A percentile compares a stretch with the other conserved stretches of the same genome.
These are phyloP conservation scores for Gallinago jamesoni DNA, from an alignment of 2,113 vertebrate genomes.

Conservation along the genomic window DNA sequence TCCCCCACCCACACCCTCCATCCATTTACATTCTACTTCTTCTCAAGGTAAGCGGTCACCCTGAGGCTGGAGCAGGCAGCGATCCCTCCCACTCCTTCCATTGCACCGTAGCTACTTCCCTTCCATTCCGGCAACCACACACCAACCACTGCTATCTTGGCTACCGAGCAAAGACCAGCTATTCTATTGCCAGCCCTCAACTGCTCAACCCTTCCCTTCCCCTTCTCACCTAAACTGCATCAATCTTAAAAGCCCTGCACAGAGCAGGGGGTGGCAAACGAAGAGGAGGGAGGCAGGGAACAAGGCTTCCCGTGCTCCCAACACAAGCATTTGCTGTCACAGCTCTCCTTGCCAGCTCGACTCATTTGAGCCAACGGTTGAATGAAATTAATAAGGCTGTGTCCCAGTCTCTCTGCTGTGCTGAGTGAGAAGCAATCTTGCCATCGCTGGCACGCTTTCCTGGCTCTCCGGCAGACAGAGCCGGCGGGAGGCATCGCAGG, in stretches of 20 bases:
- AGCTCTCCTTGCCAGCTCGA: constrained; percentile 2
- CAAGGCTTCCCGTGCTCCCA: background rate
- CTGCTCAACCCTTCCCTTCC: background rate
- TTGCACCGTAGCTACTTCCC: background rate
- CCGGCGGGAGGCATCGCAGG: background rate
- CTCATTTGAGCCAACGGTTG: background rate
- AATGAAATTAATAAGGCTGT: background rate
- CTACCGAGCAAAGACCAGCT: background rate
- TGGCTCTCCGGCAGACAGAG: background rate
- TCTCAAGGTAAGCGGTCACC: background rate
- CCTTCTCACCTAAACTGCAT: background rate
- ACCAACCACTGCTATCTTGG: background rate
- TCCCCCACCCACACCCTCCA: background rate
- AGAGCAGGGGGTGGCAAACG: background rate
- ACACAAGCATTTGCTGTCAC: background rate
- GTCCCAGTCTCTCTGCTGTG: background rate
- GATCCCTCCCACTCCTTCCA: background rate
- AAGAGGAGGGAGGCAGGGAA: background rate
- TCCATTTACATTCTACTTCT: background rate
- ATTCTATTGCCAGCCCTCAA: background rate
- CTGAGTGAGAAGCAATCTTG: background rate
- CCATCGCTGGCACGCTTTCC: background rate
- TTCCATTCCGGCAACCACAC: background rate
- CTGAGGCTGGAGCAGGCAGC: background rate
- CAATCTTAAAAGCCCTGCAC: background rate